Evolutionary conservation across 2,797 vertebrate genomes (phyloP), one percentile per base, ranked within the genome.

Genomic region (Enteromius treurensis): DNA sequence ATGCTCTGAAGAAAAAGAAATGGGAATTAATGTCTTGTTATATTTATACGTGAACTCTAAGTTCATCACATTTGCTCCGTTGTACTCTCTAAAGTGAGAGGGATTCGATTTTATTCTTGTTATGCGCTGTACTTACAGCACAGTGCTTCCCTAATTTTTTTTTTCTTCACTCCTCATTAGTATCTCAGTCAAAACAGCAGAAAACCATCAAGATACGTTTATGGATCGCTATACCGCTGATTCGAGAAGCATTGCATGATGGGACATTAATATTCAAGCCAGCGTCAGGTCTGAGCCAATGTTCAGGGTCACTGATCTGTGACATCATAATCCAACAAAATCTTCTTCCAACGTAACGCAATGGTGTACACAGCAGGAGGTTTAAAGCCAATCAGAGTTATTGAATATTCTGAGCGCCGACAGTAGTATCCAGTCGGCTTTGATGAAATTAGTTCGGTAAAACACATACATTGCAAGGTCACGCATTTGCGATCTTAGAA

Each of bases 301-400:
- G 91, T 88, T 89, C 84, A 89, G 91, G 89, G 90, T 90, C 92
- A 92, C 53, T 92, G 93, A 93, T 89, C 93, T 92, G 90, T 91
- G 92, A 92, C 85, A 93, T 93, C 90, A 89, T 85, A 88, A 81
- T 88, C 40, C 86, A 93, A 92, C 87, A 89, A 76, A 84, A 80
- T 84, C 40, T 85, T 88, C 88, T 88, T 92, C 89, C 88, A 90
- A 92, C 88, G 89, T 89, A 89, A 90, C 45, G 77, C 83, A 5
- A 77, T 45, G 49, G 77, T 79, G 79, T 60, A 73, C 83, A 88
- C 83, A 77, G 73, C 8, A 83, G 67, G 77, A 86, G 29, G 67
- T 85, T 65, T 83, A 75, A 85, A 88, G 81, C 89, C 86, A 90
- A 90, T 91, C 86, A 69, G n/a, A 47, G 49, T 6, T 47, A 49